These are phyloP conservation scores for Heliopora coerulea DNA, from an alignment of 92 coral and sea anemone species.

Conservation along the genomic window DNA sequence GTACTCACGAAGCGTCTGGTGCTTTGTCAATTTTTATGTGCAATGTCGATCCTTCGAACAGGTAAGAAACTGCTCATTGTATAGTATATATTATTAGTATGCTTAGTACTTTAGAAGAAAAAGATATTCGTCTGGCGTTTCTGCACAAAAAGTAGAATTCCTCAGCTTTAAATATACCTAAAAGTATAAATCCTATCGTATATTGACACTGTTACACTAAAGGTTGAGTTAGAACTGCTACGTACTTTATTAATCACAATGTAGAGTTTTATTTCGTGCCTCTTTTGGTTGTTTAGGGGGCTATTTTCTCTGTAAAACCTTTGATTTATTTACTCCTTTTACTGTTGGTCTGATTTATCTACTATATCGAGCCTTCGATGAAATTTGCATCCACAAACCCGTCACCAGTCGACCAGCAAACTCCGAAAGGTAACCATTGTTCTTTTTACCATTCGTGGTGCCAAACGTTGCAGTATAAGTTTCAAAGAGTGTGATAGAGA, in stretches of 20 bases:
- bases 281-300: constrained; percentile 71
- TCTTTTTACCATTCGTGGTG: background rate
- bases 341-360: constrained; percentile 83
- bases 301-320: constrained; percentile 86
- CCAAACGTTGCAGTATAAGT: too few relatives aligned
- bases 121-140: too few relatives aligned
- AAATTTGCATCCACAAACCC: constrained; percentile 83
- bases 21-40: constrained; percentile 93
- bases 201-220: too few relatives aligned
- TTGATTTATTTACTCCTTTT: constrained; percentile 90
- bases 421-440: constrained; percentile 76
- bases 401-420: constrained; percentile 98
- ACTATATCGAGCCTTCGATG: constrained; percentile 82
- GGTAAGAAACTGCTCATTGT: constrained; percentile 47
- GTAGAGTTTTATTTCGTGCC: background rate
- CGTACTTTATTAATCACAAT: too few relatives aligned
- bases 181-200: too few relatives aligned
- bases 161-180: too few relatives aligned
- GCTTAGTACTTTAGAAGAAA: too few relatives aligned
- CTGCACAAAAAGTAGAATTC: too few relatives aligned
- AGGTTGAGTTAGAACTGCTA: too few relatives aligned
- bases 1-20: constrained; percentile 88
- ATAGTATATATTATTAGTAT: background rate
- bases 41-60: constrained; percentile 77
- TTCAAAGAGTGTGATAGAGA: too few relatives aligned